phyloP scores from a whole-genome alignment of 2,113 vertebrate species.

The Tricholaema leucomelas region DNA sequence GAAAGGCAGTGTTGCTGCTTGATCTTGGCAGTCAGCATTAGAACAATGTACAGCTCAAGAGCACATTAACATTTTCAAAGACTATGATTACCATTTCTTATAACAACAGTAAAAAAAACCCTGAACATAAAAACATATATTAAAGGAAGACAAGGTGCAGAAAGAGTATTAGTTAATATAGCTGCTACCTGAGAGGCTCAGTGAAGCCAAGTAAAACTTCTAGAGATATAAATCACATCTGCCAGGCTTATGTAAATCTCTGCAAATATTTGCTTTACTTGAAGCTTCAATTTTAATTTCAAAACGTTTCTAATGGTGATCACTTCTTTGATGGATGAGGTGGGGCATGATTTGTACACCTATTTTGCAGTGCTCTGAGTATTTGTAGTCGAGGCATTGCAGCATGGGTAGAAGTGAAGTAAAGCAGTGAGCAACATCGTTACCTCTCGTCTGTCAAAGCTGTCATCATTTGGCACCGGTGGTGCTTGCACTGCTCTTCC shows the following conservation, averaged over 20 bases:
- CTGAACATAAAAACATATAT: background rate
- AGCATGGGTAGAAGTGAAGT: background rate
- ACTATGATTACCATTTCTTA: background rate
- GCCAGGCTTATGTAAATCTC: conserved; percentile 19
- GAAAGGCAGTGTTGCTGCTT: background rate
- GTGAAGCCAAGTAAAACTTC: conserved; percentile 29
- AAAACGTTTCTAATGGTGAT: background rate
- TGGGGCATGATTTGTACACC: background rate
- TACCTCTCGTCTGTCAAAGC: background rate
- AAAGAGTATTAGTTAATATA: background rate
- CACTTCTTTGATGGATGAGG: background rate
- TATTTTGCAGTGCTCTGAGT: background rate
- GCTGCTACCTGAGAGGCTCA: conserved; percentile 1
- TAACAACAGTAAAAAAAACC: background rate
- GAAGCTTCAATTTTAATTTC: conserved; percentile 48
- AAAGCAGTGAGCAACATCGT: background rate
- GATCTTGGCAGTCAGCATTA: background rate
- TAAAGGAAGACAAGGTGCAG: background rate
- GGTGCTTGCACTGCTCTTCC: background rate
- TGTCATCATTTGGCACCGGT: background rate
- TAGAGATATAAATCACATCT: conserved; percentile 49
- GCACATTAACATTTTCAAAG: background rate
- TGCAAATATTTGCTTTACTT: conserved; percentile 23
- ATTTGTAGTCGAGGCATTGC: background rate
- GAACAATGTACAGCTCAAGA: background rate